Conservation (phyloP, 92 coral and sea anemone species). For the Parazoanthus atlanticus region DNA sequence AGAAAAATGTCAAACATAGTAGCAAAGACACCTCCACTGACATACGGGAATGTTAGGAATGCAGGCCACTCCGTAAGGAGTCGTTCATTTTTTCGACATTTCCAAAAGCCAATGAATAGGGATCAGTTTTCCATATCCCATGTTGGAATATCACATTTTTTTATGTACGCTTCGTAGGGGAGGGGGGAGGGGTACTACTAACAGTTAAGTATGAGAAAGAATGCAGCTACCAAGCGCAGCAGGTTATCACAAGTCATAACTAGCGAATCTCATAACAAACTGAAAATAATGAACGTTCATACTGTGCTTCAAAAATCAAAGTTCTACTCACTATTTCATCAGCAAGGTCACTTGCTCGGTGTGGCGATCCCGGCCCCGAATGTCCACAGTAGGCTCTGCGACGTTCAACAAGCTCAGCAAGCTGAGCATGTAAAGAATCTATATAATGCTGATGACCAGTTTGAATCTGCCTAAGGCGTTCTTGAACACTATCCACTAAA, state of each 20-base stretch:
- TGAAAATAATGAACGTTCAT: neutral
- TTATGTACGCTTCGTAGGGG: too few species aligned
- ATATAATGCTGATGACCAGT: slow-evolving; percentile 70
- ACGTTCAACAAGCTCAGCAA: slow-evolving; percentile 60
- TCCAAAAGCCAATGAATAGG: too few species aligned
- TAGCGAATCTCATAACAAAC: neutral
- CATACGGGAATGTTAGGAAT: too few species aligned
- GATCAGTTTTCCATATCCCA: too few species aligned
- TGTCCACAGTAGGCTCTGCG: slow-evolving; percentile 47
- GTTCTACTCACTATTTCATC: slow-evolving; percentile 78
- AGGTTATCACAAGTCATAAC: neutral
- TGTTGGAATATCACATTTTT: too few species aligned
- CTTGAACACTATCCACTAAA: slow-evolving; percentile 78
- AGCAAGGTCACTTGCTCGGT: slow-evolving; percentile 63
- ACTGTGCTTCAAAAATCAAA: neutral
- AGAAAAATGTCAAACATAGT: too few species aligned
- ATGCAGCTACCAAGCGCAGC: too few species aligned
- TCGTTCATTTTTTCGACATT: too few species aligned
- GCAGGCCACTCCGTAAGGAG: too few species aligned
- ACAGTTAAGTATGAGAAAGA: too few species aligned
- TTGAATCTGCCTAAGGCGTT: slow-evolving; percentile 82
- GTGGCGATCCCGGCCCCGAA: slow-evolving; percentile 50
- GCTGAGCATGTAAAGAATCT: slow-evolving; percentile 70
- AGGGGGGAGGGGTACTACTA: too few species aligned
- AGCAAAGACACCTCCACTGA: too few species aligned